Evolutionary conservation across 2,888 invertebrate species (phyloP), one percentile per base, ranked within the genome.

Genomic region (Toxonevra muliebris): DNA sequence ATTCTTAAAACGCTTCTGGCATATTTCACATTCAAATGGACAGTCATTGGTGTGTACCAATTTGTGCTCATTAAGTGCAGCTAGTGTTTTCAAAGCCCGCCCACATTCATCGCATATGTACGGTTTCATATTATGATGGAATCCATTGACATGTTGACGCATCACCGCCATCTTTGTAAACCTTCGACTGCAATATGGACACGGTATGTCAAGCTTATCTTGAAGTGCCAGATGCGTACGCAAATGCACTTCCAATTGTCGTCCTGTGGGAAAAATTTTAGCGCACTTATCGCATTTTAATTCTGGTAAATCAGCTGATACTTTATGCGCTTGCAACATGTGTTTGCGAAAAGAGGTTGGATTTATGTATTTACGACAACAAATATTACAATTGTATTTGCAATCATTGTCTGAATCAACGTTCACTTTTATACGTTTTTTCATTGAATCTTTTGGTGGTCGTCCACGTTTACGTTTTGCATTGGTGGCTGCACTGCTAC

Each of bases 51-150:
- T 86, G 70, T 87, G 87, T 1, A 85, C 86, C 7, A 87, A 79
- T 68, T 86, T 83, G 76, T 87, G 87, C 70, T 87, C 87, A 50
- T 85, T 86, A 0, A 87, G 76, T 1, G 87, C 86, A 1, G 87
- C 86, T 57, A 85, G 84, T 4, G 87, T 86, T 42, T 86, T 86
- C 17, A 87, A 82, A 12, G 85, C 83, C 64, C 86, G 84, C 0
- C 87, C 87, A 73, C 87, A 87, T 66, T 84, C 81, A 67, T 87
- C 86, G 69, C 87, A 87, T 13, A 86, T 82, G 69, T 81, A 87
- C 1, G 86, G 86, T 64, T 86, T 82, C 12, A 78, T 77, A 45
- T 83, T 82, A 2, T 79, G 76, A 65, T 85, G 85, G 42, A 83
- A 77, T 0, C 80, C 77, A 42, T 77, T 77, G 30, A 76, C 76